These are phyloP conservation scores for Podabrus alpinus DNA, from an alignment of 2,888 invertebrate genomes.

Conservation along the genomic window DNA sequence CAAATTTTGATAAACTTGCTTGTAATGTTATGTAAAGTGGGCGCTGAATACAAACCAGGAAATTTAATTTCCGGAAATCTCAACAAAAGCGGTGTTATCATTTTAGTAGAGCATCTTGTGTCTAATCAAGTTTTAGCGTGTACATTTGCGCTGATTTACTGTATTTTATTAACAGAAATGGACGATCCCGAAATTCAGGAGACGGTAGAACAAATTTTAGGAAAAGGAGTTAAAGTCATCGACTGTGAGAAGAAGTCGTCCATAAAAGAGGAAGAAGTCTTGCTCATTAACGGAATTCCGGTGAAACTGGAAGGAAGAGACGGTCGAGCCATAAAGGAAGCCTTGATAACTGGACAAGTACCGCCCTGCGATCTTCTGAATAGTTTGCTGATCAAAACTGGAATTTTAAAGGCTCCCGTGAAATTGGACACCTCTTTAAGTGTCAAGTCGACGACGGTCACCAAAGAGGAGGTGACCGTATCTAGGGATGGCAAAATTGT, in stretches of 20 bases:
- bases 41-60: conserved; percentile 8
- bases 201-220: conserved; percentile 74
- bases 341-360: conserved; percentile 70
- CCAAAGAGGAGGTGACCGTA: conserved; percentile 72
- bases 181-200: conserved; percentile 75
- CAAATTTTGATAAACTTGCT: background rate
- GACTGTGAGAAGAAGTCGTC: conserved; percentile 76
- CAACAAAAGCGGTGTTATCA: background rate
- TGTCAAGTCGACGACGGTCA: conserved; percentile 71
- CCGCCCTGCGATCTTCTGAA: conserved; percentile 74
- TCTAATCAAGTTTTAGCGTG: background rate
- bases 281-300: conserved; percentile 72
- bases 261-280: conserved; percentile 71
- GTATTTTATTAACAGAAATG: conserved; percentile 51
- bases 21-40: conserved; percentile 7
- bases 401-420: conserved; percentile 68
- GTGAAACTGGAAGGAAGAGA: conserved; percentile 70
- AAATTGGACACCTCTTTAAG: conserved; percentile 72
- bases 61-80: conserved; percentile 20
- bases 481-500: conserved; percentile 68
- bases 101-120: background rate
- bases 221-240: conserved; percentile 71
- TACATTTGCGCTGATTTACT: background rate
- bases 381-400: conserved; percentile 68
- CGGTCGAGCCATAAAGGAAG: conserved; percentile 69